Evolutionary conservation across 2,797 vertebrate species (phyloP).

Genomic region (Pangasius larnaudii): DNA sequence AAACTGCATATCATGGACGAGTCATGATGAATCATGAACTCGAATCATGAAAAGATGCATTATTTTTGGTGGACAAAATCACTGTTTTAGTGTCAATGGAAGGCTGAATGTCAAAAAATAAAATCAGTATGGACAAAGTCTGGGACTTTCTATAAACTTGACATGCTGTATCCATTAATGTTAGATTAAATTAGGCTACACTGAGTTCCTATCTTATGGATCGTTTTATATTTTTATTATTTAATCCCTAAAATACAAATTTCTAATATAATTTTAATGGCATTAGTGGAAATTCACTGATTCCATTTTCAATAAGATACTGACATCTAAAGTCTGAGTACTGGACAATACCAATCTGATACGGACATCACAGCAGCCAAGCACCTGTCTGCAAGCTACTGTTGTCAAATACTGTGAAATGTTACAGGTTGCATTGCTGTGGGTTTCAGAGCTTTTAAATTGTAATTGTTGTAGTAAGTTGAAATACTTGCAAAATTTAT

Average conservation of each 20-base stretch:
- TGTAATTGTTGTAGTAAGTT: not conserved
- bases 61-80: not conserved
- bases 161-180: not conserved
- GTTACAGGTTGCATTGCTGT: not conserved
- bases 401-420: no score
- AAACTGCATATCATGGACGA: no score
- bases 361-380: no score
- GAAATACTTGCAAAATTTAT: not conserved
- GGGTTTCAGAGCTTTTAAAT: not conserved
- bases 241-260: not conserved
- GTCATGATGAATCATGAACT: no score
- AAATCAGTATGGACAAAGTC: not conserved
- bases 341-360: no score
- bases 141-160: not conserved
- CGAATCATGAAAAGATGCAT: no score
- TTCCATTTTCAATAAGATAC: not conserved
- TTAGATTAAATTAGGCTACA: not conserved
- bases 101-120: not conserved
- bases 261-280: not conserved
- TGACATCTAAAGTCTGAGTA: no score
- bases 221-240: not conserved
- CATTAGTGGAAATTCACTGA: not conserved
- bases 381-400: no score
- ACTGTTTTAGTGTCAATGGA: not conserved
- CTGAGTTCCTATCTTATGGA: not conserved